Percentiles rank a stretch among this genome's conserved stretches.
phyloP scores from a whole-genome alignment of 2,888 invertebrate genomes.

The Enchytraeus crypticus region DNA sequence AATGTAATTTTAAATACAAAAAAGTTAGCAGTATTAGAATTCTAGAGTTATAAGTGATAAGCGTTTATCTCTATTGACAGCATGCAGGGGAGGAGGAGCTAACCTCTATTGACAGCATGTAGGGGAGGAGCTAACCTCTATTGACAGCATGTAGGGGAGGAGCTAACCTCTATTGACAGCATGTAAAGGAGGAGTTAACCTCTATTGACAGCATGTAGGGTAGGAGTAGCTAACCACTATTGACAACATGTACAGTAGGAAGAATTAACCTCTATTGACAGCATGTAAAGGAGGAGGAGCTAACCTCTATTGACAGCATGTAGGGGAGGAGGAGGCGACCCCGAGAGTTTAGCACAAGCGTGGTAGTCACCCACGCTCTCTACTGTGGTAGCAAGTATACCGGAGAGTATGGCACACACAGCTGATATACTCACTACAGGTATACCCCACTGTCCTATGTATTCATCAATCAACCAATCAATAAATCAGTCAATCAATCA shows the following conservation, averaged over 20 bases:
- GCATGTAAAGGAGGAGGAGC: no score
- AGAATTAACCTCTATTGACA: slow-evolving; percentile 22
- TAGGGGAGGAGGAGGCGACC: slow-evolving; percentile 70
- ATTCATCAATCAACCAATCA: neutral
- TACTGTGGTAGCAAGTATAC: slow-evolving; percentile 40
- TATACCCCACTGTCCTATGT: slow-evolving; percentile 37
- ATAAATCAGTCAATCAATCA: no score
- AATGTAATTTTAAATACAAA: no score
- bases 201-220: no score
- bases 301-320: slow-evolving; percentile 22
- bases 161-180: no score
- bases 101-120: slow-evolving; percentile 22
- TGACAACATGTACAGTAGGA: no score
- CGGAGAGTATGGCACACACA: slow-evolving; percentile 40
- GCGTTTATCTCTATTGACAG: slow-evolving; percentile 21
- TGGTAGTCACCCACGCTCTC: slow-evolving; percentile 72
- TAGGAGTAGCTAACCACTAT: no score
- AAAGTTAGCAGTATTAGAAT: no score
- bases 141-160: no score
- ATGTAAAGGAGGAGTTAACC: no score
- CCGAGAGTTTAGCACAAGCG: slow-evolving; percentile 65
- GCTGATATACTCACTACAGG: slow-evolving; percentile 39
- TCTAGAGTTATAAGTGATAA: no score
- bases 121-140: slow-evolving; percentile 76
- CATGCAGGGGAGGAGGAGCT: no score